Base-by-base conservation (phyloP, 1,140 invertebrate species). In the Bombyx mandarina region DNA sequence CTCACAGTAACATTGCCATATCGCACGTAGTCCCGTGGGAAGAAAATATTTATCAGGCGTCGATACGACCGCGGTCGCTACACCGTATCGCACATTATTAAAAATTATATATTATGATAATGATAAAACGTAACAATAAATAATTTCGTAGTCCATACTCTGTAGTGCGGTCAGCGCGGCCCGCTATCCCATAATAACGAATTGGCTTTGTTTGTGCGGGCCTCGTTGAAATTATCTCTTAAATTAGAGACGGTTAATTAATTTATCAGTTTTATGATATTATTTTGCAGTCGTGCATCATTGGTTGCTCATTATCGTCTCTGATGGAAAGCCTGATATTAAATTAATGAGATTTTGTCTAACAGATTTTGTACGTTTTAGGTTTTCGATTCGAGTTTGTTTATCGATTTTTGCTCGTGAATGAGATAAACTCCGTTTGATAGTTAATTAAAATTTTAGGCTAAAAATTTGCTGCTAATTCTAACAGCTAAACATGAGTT, bases 131-230 rank as follows among this genome's bases (percentile, higher is more conserved):
- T 57, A 64, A 61, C 60, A 69, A 66, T 69, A 71, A 70, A 73
- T 73, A 73, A 73, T 76, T 76, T 78, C 77, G 79, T 82, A 78
- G 72, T 79, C 79, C 75, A 69, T 70, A 67, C 68, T 18, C 70
- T 63, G 68, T 64, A 61, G 59, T 79, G 79, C 69, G 76, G 77
- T 78, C 76, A 70, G 65, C 64, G 65, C 63, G 60, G 66, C 65
- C 67, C 61, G 57, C 65, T 67, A 62, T 64, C 70, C 71, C 63
- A 71, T 77, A 69, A 75, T 73, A 77, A 74, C 75, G 72, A 75
- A 80, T 72, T 75, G 66, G 67, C 56, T 62, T 60, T 58, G 64
- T 45, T 61, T 35, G 26, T 35, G 26, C 26, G 60, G 73, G 77
- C 69, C 62, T 52, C 72, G 65, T 71, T 71, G 71, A 66, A 77